Evolutionary conservation across 2,888 invertebrate species (phyloP).

Genomic region (Apoda limacodes): DNA sequence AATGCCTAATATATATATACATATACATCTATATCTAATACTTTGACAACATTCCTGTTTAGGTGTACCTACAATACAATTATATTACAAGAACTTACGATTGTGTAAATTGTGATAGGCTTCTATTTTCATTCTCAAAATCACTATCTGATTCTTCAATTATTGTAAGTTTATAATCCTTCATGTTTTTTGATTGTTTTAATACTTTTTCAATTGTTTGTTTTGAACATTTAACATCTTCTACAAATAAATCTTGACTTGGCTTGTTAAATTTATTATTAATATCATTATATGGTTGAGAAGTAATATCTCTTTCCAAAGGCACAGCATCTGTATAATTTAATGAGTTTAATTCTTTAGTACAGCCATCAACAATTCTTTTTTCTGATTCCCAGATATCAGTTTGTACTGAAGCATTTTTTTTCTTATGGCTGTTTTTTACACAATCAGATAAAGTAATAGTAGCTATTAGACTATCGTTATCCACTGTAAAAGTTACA

Average conservation of each 20-base stretch:
- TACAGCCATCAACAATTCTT: background rate
- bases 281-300: too few species aligned
- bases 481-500: constrained; percentile 37
- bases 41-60: too few species aligned
- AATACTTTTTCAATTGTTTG: background rate
- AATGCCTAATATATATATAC: too few species aligned
- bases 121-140: constrained; percentile 23
- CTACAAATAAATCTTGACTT: background rate
- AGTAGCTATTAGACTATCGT: constrained; percentile 27
- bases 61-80: too few species aligned
- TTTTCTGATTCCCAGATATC: constrained; percentile 20
- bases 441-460: constrained; percentile 31
- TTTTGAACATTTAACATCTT: constrained; percentile 1
- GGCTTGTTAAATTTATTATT: background rate
- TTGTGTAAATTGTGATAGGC: too few species aligned
- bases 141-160: constrained; percentile 50
- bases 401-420: constrained; percentile 36
- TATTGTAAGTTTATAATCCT: constrained; percentile 16
- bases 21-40: too few species aligned
- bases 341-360: too few species aligned
- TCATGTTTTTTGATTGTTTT: too few species aligned
- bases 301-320: too few species aligned
- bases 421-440: constrained; percentile 15
- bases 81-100: too few species aligned
- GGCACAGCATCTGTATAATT: too few species aligned